Conservation (phyloP, 2,113 vertebrate genomes). For the Taxidea taxus region DNA sequence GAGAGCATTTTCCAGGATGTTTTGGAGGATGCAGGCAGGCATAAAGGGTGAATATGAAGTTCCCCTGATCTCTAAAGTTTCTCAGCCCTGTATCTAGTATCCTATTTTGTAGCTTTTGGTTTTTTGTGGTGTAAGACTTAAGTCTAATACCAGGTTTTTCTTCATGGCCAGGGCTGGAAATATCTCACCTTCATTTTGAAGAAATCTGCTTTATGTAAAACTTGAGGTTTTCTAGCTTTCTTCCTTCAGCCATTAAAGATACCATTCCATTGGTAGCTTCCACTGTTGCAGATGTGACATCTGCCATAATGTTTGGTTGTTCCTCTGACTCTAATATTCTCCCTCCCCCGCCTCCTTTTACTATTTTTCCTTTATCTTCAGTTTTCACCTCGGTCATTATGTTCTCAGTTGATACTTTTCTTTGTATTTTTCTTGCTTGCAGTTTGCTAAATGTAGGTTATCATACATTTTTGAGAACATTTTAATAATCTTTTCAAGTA, state of each 20-base stretch:
- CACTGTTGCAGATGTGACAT: background rate
- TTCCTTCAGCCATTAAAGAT: background rate
- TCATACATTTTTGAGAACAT: background rate
- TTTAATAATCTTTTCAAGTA: background rate
- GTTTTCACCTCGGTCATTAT: background rate
- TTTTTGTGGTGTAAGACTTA: background rate
- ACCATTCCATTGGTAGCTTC: background rate
- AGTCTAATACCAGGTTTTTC: background rate
- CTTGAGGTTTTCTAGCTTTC: background rate
- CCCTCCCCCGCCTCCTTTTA: background rate
- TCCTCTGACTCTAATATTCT: background rate
- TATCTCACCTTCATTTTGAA: background rate
- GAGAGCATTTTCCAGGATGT: background rate
- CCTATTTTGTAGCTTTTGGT: background rate
- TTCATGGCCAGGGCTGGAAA: background rate
- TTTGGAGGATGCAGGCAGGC: background rate
- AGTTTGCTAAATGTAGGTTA: background rate
- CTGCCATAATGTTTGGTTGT: background rate
- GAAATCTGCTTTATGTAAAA: background rate
- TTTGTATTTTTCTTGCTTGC: background rate
- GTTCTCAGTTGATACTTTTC: background rate
- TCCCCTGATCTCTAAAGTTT: background rate
- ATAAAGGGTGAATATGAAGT: background rate
- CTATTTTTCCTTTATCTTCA: background rate
- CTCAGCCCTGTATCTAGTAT: background rate